Percentiles rank a stretch among this genome's conserved stretches.
Evolutionary conservation across 2,888 invertebrate genomes (phyloP).

Genomic region (Chouioia cunea): DNA sequence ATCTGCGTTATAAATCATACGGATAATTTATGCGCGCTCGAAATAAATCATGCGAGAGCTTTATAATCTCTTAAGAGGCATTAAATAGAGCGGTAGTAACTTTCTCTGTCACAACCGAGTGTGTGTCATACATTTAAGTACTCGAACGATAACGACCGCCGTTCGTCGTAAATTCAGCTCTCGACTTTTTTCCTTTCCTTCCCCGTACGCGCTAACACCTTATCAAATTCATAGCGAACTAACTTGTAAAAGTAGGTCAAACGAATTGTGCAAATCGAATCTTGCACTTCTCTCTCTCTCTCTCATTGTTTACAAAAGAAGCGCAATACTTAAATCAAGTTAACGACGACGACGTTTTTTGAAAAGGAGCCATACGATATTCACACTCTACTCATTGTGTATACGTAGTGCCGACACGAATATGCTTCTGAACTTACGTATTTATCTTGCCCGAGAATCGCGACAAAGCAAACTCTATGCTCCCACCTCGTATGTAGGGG

Average conservation of each 20-base stretch:
- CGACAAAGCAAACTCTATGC: slow-evolving; percentile 8
- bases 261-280: slow-evolving; percentile 15
- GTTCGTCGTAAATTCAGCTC: not conserved
- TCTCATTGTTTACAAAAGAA: slow-evolving; percentile 39
- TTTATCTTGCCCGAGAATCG: slow-evolving; percentile 28
- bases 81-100: slow-evolving; percentile 18
- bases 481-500: slow-evolving; percentile 17
- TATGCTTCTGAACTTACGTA: slow-evolving; percentile 7
- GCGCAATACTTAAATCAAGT: slow-evolving; percentile 25
- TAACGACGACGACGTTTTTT: not conserved
- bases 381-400: slow-evolving; percentile 15
- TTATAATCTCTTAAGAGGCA: slow-evolving; percentile 9
- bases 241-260: slow-evolving; percentile 1
- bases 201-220: not conserved
- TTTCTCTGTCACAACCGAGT: slow-evolving; percentile 24
- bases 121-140: no score
- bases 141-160: no score
- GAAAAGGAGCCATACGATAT: not conserved
- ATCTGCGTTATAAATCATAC: slow-evolving; percentile 9
- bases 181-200: not conserved
- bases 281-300: no score
- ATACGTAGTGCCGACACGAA: slow-evolving; percentile 23
- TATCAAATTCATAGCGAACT: no score
- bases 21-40: slow-evolving; percentile 4
- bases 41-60: slow-evolving; percentile 4